Base-by-base conservation (phyloP, 2,888 invertebrate genomes). In the Mythimna impura region DNA sequence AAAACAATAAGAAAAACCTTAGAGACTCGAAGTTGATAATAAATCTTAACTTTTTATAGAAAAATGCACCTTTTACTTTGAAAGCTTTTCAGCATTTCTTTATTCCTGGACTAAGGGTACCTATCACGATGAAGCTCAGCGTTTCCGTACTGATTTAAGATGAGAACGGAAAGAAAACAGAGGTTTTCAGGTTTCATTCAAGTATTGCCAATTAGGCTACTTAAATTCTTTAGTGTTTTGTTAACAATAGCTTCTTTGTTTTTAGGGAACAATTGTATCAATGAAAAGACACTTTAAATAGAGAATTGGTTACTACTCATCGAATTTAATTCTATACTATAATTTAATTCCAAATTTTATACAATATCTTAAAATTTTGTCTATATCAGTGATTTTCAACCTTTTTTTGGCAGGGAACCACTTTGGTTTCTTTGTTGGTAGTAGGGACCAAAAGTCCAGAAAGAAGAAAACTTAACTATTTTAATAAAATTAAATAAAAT, bases 41-140 rank as follows among this genome's bases (percentile, higher is more conserved):
- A 83, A 82, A 77, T 83, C 69, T 83, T 71, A 71, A 43, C 64
- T 73, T 76, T 76, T 80, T 71, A 67, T 47, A 73, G 62, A 72
- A 64, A 72, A 76, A 64, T 82, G 77, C 80, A 82, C 71, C 71
- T 71, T 83, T 67, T 54, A 66, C 72, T 69, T 71, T 73, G 66
- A 78, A 81, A 71, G 69, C 74, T 83, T 64, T 58, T 71, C 40
- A 75, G 58, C 73, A 62, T 69, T 55, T 76, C 50, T 76, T 70
- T 67, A 72, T 67, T 70, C 62, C 75, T 78, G 55, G 60, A 71
- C 61, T 60, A 63, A 58, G 54, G 47, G 57, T 66, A 67, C 50
- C 52, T 57, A 63, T 50, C 50, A 67, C 57, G 62, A 64, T 57
- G 40, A 65, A 73, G 12, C 30, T 57, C 9, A 3, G 43, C 62